Evolutionary conservation across 30 jellyfish, hydroid and myxozoan genomes (phyloP).

Genomic region (Turritopsis rubra): DNA sequence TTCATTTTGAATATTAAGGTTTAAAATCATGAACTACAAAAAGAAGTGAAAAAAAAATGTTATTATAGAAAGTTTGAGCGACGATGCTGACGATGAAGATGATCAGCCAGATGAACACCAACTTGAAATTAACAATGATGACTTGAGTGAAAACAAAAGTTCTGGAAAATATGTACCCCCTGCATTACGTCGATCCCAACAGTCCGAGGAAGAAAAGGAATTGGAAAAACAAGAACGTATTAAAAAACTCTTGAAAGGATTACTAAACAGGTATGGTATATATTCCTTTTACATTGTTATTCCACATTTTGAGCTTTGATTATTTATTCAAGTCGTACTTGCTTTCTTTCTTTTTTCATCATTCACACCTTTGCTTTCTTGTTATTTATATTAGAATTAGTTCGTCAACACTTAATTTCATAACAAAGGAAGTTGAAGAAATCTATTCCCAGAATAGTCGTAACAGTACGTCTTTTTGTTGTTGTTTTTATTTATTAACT

Average conservation of each 20-base stretch:
- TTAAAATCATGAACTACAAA: too few species aligned
- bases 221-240: conserved; percentile 40
- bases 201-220: conserved; percentile 17
- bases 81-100: not conserved
- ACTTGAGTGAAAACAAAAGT: not conserved
- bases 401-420: conserved; percentile 58
- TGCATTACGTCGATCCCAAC: conserved; percentile 41
- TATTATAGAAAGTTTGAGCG: too few species aligned
- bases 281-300: not conserved
- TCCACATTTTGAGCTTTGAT: too few species aligned
- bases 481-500: not conserved
- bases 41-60: too few species aligned
- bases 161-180: conserved; percentile 74
- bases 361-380: not conserved
- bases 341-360: too few species aligned
- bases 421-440: conserved; percentile 52
- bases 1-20: too few species aligned
- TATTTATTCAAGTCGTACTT: too few species aligned
- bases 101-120: not conserved
- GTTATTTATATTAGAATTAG: conserved; percentile 51
- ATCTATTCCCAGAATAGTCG: conserved; percentile 58
- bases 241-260: conserved; percentile 66
- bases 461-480: conserved; percentile 48
- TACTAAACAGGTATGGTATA: conserved; percentile 45
- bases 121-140: conserved; percentile 22